Base-by-base conservation (phyloP, 1,140 invertebrate genomes). In the Melanaphis sacchari region DNA sequence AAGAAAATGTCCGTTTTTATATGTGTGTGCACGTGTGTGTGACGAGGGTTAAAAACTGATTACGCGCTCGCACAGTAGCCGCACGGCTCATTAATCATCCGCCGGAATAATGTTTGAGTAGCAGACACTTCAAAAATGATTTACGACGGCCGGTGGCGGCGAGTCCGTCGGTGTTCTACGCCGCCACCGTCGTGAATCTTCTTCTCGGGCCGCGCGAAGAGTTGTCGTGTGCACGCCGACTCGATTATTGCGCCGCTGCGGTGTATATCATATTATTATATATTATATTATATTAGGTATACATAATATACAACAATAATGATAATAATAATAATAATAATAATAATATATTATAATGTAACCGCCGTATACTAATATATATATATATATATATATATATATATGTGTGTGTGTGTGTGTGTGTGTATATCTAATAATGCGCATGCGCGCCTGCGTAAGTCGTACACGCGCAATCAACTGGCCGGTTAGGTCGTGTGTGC, bases 21-120 rank as follows among this genome's bases (percentile, higher is more conserved):
- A 2, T 26, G 6, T 24, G 31, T 31, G 54, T 31, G 54, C 0
- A 7, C 21, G 84, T 88, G 43, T n/a, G 85, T 89, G n/a, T 26
- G 87, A 38, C 85, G 18, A 89, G 87, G 87, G 87, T 89, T 89
- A 49, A 40, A 52, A 54, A 89, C 88, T 89, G 88, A 89, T 89
- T 89, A 89, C 46, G 88, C 88, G 88, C 88, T 36, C 88, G 49
- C 88, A 89, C 88, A 89, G 88, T 89, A 89, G 88, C 88, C 88
- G 88, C 2, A 36, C 88, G 49, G 49, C 49, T 89, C 88, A n/a
- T 89, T 89, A 89, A 89, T 89, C 88, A 89, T 89, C 46, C 46
- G n/a, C 8, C 46, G n/a, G 87, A 52, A 89, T 89, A 54, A 89
- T 54, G 49, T 89, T 89, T 54, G 88, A 89, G 88, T 54, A 89